Conservation (phyloP, 2,888 invertebrate genomes). For the Ommatoiulus sabulosus region DNA sequence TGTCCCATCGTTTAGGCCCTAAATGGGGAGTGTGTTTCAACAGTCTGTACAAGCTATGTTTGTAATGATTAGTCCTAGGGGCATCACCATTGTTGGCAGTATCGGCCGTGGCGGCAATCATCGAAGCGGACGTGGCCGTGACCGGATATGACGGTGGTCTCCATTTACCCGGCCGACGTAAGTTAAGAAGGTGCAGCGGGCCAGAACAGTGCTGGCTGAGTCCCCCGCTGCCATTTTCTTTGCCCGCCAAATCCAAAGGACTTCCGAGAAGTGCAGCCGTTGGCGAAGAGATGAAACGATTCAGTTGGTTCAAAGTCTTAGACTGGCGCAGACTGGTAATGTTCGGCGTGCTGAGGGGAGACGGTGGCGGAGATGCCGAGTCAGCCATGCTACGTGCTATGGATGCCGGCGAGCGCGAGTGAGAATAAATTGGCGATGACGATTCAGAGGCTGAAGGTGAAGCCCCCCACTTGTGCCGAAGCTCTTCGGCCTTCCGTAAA, state of each 20-base stretch:
- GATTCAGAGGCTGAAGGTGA: slow-evolving; percentile 9
- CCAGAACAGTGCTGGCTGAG: slow-evolving; percentile 51
- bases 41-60: slow-evolving; percentile 52
- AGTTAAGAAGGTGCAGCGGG: slow-evolving; percentile 49
- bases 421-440: slow-evolving; percentile 52
- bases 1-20: slow-evolving; percentile 61
- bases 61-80: background rate
- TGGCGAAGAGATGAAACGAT: slow-evolving; percentile 53
- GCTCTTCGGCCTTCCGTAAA: background rate
- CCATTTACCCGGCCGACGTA: slow-evolving; percentile 45
- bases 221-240: slow-evolving; percentile 48
- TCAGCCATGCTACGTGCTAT: slow-evolving; percentile 32
- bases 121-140: background rate
- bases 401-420: slow-evolving; percentile 21
- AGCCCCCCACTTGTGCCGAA: background rate
- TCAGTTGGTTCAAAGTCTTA: slow-evolving; percentile 55
- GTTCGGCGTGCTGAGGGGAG: slow-evolving; percentile 51
- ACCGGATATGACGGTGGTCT: slow-evolving; percentile 54
- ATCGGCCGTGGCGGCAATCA: background rate
- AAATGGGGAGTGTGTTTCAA: slow-evolving; percentile 53
- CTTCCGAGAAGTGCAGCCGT: slow-evolving; percentile 32
- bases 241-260: slow-evolving; percentile 42
- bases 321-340: slow-evolving; percentile 57
- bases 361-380: slow-evolving; percentile 49
- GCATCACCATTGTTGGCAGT: background rate